These are phyloP conservation scores for Oreonectes daqikongensis DNA, from an alignment of 2,797 vertebrate genomes.

Conservation along the genomic window DNA sequence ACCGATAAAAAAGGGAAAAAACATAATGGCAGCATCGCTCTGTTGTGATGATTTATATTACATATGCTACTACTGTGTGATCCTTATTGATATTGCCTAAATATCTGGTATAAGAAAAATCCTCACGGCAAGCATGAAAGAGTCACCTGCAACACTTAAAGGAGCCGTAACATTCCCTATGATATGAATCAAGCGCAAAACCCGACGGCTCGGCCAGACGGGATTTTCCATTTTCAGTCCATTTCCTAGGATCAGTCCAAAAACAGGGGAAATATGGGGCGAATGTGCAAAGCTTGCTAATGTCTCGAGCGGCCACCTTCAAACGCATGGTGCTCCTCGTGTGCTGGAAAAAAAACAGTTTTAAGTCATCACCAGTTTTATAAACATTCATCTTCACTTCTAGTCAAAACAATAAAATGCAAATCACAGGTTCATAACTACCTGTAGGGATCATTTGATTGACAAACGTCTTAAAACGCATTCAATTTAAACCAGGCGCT, in stretches of 20 bases:
- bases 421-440: neutral
- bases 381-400: neutral
- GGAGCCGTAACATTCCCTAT: conserved; percentile 34
- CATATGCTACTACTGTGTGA: conserved; percentile 46
- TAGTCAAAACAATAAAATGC: neutral
- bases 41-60: conserved; percentile 39
- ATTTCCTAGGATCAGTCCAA: conserved; percentile 48
- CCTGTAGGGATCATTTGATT: neutral
- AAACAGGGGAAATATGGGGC: conserved; percentile 36
- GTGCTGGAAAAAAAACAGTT: conserved; percentile 76
- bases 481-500: neutral
- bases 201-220: conserved; percentile 53
- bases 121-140: conserved; percentile 18
- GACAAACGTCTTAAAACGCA: neutral
- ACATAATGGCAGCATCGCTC: conserved; percentile 28
- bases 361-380: conserved; percentile 15
- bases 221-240: conserved; percentile 44
- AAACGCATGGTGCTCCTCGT: conserved; percentile 94
- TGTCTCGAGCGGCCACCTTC: conserved; percentile 88
- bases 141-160: conserved; percentile 37
- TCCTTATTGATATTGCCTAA: conserved; percentile 43
- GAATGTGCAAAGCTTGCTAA: conserved; percentile 74
- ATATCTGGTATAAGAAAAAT: conserved; percentile 15
- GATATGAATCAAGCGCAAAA: conserved; percentile 45
- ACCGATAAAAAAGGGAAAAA: neutral